Evolutionary conservation across 2,888 invertebrate species (phyloP), one percentile per base, ranked within the genome.

Genomic region (Cephus pygmeus): DNA sequence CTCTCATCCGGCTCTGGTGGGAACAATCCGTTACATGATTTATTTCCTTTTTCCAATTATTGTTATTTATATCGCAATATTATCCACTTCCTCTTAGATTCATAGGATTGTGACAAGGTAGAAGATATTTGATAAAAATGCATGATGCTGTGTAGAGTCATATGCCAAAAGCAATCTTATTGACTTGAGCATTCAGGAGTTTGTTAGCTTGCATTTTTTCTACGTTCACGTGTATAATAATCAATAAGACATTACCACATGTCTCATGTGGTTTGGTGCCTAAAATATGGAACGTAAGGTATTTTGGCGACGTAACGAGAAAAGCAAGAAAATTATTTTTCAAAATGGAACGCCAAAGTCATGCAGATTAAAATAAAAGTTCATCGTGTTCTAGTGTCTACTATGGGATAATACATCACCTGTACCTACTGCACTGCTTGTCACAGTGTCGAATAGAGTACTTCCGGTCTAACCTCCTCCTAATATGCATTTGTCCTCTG

Each of bases 1-100:
- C 92, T 93, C 86, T 94, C 92, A 80, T 94, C 92, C 15, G 92
- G 93, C 83, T 94, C 89, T 89, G 34, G 33, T 77, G 31, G 76
- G 68, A 79, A 75, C 31, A 69, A 75, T 75, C 69, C 56, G 34
- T 30, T 77, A 68, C 11, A 34, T 69, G 73, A 34, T 74, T 56
- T 9, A 56, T 56, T 56, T 56, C 2, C 9, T 23, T 23, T 56
- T 56, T 23, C 23, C 15, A 56, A 9, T 56, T 56, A 56, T 56
- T 23, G 1, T 56, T 56, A 56, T 23, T 56, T 23, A 56, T 56
- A 56, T 56, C 23, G 23, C 56, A 9, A 9, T 23, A 56, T 56
- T 56, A 23, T 23, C 56, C 56, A 56, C 23, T 56, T 56, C 56
- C 56, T 56, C 23, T 56, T 23, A 56, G 56, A 9, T 56, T 56